Base-by-base conservation (phyloP, 2,113 vertebrate genomes). In the Gnathonemus echidnorhynchus region DNA sequence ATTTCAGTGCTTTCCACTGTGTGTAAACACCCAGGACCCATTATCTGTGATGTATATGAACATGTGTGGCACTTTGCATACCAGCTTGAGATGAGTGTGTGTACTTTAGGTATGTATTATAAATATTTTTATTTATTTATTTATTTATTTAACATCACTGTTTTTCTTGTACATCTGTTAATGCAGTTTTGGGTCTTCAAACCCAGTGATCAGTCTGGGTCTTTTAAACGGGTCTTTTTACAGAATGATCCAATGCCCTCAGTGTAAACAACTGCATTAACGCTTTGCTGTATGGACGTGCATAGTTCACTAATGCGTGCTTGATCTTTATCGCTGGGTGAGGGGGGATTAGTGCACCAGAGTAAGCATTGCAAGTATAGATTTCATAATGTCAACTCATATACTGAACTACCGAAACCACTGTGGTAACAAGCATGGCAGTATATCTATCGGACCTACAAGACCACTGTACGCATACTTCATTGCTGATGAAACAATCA, bases 221-320 rank as follows among this genome's bases (percentile, higher is more conserved):
- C 4, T 77, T 39, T 77, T 15, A 46, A 88, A 39, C 58, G 62
- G 84, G 87, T 56, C 92, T 91, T 92, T 93, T 93, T 85, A 93
- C 88, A 89, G 92, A 90, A 93, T 91, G 94, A 93, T 92, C 93
- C 93, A 95, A 87, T 94, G 93, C 93, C 93, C 92, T 92, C 94
- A 94, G 95, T 96, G 94, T 95, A 95, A 95, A 95, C 94, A 95
- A 93, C 89, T 92, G 92, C 91, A 92, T 93, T 92, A 56, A 90
- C 91, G 91, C 90, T 89, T 88, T 86, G 90, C 92, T 91, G 91
- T 94, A 92, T 94, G 94, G 92, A 92, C 92, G 92, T 92, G 92
- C 91, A 92, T 89, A 74, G 53, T 91, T 87, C 89, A 85, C 74
- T 92, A 87, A 92, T 91, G 52, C 88, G 88, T 91, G 92, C 90